phyloP scores from a whole-genome alignment of 2,797 vertebrate species.

The Sebastes matsubarae region DNA sequence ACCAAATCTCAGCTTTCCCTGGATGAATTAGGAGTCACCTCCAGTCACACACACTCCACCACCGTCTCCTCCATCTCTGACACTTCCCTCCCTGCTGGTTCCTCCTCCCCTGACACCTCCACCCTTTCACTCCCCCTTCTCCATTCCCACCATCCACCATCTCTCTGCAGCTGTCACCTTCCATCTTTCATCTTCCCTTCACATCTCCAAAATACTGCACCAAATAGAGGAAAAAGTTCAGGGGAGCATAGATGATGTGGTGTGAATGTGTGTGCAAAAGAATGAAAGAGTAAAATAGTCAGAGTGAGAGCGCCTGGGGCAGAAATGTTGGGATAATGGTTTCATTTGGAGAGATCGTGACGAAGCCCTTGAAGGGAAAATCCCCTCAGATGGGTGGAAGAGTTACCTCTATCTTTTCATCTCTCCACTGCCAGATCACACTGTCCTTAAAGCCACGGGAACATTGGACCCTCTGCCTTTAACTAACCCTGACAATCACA shows the following conservation, averaged over 20 bases:
- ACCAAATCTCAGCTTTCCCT: conserved; percentile 66
- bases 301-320: conserved; percentile 51
- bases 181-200: conserved; percentile 45
- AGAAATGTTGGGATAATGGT: conserved; percentile 73
- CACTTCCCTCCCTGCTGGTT: conserved; percentile 41
- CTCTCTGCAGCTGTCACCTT: conserved; percentile 47
- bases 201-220: conserved; percentile 38
- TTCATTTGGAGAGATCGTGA: conserved; percentile 72
- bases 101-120: conserved; percentile 30
- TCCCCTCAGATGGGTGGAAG: conserved; percentile 57
- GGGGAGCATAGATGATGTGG: conserved; percentile 18
- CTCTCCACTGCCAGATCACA: conserved; percentile 25
- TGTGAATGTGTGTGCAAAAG: conserved; percentile 6
- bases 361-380: conserved; percentile 62
- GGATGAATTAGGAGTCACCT: conserved; percentile 66
- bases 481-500: conserved; percentile 68
- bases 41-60: conserved; percentile 27
- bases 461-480: conserved; percentile 56
- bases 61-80: conserved; percentile 41
- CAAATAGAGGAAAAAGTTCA: conserved; percentile 38
- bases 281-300: conserved; percentile 41
- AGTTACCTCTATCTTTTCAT: conserved; percentile 63
- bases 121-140: not conserved
- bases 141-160: conserved; percentile 21
- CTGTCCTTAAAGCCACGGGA: conserved; percentile 52